Conservation (phyloP, 2,797 vertebrate species). For the Sebastes glaucus region DNA sequence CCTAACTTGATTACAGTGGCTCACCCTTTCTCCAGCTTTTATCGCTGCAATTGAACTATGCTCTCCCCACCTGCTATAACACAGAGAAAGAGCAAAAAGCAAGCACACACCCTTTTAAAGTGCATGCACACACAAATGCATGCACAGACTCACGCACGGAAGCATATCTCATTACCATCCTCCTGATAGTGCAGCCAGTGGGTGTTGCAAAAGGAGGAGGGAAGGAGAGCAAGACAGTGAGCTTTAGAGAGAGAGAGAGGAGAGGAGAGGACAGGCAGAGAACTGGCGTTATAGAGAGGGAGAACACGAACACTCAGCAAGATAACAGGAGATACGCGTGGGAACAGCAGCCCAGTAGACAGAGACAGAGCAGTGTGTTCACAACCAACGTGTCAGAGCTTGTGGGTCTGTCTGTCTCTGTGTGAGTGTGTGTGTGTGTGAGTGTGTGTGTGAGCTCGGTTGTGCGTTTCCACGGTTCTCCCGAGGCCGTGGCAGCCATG, state of each 20-base stretch:
- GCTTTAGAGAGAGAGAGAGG: conserved; percentile 49
- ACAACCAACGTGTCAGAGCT: conserved; percentile 23
- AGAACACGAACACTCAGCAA: conserved; percentile 55
- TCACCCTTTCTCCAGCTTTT: conserved; percentile 56
- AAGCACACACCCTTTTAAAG: conserved; percentile 53
- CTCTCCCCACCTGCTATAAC: conserved; percentile 40
- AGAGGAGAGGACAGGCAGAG: conserved; percentile 54
- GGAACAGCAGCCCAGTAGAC: conserved; percentile 46
- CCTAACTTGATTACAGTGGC: neutral
- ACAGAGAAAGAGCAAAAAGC: conserved; percentile 51
- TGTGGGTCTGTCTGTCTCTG: conserved; percentile 13
- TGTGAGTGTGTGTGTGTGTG: conserved; percentile 21
- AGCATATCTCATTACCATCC: conserved; percentile 82
- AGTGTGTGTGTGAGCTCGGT: neutral
- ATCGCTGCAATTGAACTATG: conserved; percentile 80
- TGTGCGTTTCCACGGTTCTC: conserved; percentile 68
- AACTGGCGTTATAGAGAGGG: conserved; percentile 55
- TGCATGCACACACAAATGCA: conserved; percentile 19
- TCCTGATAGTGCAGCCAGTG: conserved; percentile 78
- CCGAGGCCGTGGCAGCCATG: conserved; percentile 84
- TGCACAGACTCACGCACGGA: conserved; percentile 20
- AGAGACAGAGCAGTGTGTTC: conserved; percentile 29
- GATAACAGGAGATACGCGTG: conserved; percentile 60
- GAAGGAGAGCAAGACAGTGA: conserved; percentile 60
- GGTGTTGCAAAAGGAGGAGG: conserved; percentile 77